Percentiles rank a stretch among this genome's conserved stretches.
Conservation (phyloP, 2,797 vertebrate genomes). For the Atherinosoma microstoma region DNA sequence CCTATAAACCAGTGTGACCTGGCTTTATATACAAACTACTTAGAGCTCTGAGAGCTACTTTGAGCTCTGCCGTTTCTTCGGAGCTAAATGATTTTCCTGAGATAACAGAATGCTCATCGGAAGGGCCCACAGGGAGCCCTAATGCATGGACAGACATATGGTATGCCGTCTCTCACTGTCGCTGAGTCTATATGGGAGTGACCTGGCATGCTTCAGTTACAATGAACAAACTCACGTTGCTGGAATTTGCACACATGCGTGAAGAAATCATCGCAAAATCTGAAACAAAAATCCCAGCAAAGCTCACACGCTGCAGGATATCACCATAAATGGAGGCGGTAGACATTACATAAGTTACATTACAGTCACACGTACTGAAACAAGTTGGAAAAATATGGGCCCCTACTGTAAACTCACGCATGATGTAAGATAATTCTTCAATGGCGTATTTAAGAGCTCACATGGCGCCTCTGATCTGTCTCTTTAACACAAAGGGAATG, state of each 20-base stretch:
- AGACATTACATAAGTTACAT: constrained; percentile 26
- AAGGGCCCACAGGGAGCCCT: constrained; percentile 41
- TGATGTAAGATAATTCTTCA: constrained; percentile 73
- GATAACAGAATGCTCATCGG: constrained; percentile 46
- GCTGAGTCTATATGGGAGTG: constrained; percentile 35
- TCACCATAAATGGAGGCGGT: constrained; percentile 11
- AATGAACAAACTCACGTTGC: constrained; percentile 26
- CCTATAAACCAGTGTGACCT: constrained; percentile 26
- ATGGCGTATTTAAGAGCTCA: constrained; percentile 67
- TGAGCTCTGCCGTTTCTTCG: constrained; percentile 42
- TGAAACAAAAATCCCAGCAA: constrained; percentile 10
- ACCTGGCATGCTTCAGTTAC: constrained; percentile 27
- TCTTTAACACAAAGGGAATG: constrained; percentile 77
- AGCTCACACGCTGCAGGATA: constrained; percentile 4
- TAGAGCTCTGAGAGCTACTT: constrained; percentile 37
- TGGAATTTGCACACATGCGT: constrained; percentile 27
- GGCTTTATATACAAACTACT: constrained; percentile 18
- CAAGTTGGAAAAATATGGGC: constrained; percentile 58
- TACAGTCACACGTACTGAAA: constrained; percentile 37
- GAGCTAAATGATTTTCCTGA: constrained; percentile 60
- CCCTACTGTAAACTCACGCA: constrained; percentile 53
- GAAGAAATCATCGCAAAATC: constrained; percentile 6
- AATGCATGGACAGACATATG: constrained; percentile 58
- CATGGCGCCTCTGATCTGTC: constrained; percentile 73
- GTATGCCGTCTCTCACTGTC: constrained; percentile 40